Evolutionary conservation across 1,140 invertebrate species (phyloP), one percentile per base, ranked within the genome.

Genomic region (Cydia amplana): DNA sequence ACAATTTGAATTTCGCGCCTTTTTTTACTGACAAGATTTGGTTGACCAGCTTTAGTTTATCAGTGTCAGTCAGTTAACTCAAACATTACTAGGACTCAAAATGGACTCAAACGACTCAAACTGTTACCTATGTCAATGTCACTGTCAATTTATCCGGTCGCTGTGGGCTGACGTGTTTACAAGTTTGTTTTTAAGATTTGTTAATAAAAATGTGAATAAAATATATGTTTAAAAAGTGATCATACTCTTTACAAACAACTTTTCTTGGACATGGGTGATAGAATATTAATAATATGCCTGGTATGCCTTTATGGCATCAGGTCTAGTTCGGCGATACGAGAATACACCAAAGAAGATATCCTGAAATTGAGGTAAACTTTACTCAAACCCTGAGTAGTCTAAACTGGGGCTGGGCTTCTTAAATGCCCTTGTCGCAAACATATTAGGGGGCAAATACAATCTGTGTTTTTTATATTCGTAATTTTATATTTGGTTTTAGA

Each of bases 341-440:
- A 91, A 79, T 92, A 92, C 76, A 90, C 80, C 74, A 91, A 90
- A 78, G 84, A 88, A 75, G 89, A 92, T 83, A 83, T 92, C 79
- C 72, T 89, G 75, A 87, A 85, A 75, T 78, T 92, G 55, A 86
- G 91, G 91, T 90, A 81, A 43, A n/a, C 23, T 76, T 76, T 40
- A 20, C 7, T 60, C 10, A 18, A 18, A 43, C 6, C 5, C n/a
- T 36, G n/a, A n/a, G n/a, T n/a, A n/a, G n/a, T n/a, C n/a, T n/a
- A n/a, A n/a, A n/a, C 12, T 67, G 36, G 49, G 9, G 3, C 1
- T 32, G 23, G 10, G 49, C 49, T 43, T 7, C 40, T 70, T 70
- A 2, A 40, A 72, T 43, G 32, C 43, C 9, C 2, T 43, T 43
- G 40, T 12, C 40, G 9, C 40, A 43, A 43, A 43, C 12, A 43